A percentile compares a stretch with the other conserved stretches of the same genome.
Conservation (phyloP, 2,113 vertebrate genomes). For the Acanthisitta chloris region DNA sequence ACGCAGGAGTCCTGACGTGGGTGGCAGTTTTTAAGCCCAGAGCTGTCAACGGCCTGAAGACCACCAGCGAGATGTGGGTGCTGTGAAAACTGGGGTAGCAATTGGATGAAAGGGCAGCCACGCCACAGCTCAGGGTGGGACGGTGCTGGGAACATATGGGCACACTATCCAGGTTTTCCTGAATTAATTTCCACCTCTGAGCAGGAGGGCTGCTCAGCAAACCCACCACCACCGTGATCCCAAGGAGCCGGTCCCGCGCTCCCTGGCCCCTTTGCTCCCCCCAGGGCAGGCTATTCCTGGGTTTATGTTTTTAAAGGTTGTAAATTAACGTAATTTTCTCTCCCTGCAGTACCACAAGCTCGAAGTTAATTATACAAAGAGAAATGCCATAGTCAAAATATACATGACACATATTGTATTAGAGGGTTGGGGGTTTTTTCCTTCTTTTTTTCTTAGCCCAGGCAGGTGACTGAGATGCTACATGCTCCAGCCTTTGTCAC, state of each 20-base stretch:
- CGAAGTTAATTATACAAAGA: slow-evolving; percentile 67
- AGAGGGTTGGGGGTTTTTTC: slow-evolving; percentile 35
- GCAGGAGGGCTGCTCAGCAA: not conserved
- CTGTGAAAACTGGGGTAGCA: not conserved
- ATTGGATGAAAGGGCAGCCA: not conserved
- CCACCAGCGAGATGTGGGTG: accelerated
- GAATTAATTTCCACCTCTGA: not conserved
- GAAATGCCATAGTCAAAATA: slow-evolving; percentile 78
- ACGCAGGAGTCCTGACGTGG: slow-evolving; percentile 17
- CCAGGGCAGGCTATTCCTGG: not conserved
- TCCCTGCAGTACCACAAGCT: slow-evolving; percentile 34
- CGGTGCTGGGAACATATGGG: not conserved
- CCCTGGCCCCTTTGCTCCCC: not conserved
- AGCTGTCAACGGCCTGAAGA: not conserved
- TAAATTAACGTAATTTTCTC: not conserved
- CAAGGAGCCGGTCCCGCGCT: not conserved
- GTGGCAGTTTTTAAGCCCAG: slow-evolving; percentile 53
- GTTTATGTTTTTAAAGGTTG: not conserved
- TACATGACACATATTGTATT: slow-evolving; percentile 69
- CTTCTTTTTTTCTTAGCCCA: slow-evolving; percentile 74
- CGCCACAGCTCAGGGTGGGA: not conserved
- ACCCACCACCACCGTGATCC: not conserved
- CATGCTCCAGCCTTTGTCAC: slow-evolving; percentile 63
- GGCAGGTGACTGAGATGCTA: slow-evolving; percentile 77
- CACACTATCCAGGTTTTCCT: not conserved